Evolutionary conservation across 2,888 invertebrate genomes (phyloP).

Genomic region (Leptarthrus brevirostris): DNA sequence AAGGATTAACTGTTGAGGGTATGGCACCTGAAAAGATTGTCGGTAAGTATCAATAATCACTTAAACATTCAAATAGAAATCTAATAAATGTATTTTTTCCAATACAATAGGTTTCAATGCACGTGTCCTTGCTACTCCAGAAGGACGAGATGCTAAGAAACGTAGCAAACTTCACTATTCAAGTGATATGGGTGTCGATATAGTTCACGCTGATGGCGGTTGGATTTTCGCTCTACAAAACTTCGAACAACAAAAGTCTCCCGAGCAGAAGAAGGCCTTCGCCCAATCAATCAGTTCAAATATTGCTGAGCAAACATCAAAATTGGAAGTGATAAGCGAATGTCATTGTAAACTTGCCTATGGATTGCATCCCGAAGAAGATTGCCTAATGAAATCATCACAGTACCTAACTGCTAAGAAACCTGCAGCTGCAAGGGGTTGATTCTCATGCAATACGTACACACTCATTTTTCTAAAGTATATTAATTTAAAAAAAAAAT

Average conservation of each 20-base stretch:
- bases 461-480: background rate
- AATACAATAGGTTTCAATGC: slow-evolving; percentile 70
- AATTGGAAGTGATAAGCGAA: slow-evolving; percentile 63
- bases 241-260: slow-evolving; percentile 59
- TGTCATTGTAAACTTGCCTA: slow-evolving; percentile 60
- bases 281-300: slow-evolving; percentile 61
- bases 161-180: slow-evolving; percentile 70
- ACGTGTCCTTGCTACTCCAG: slow-evolving; percentile 73
- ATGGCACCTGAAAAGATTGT: slow-evolving; percentile 62
- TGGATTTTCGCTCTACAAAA: slow-evolving; percentile 64
- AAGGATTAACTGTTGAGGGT: slow-evolving; percentile 69
- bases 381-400: slow-evolving; percentile 61
- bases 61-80: too few relatives aligned
- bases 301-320: slow-evolving; percentile 64
- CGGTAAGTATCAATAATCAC: too few relatives aligned
- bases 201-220: slow-evolving; percentile 69
- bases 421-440: slow-evolving; percentile 49
- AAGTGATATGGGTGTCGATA: slow-evolving; percentile 75
- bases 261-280: slow-evolving; percentile 60
- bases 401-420: slow-evolving; percentile 60
- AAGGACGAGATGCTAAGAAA: slow-evolving; percentile 72
- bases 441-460: slow-evolving; percentile 14
- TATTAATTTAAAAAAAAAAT: background rate
- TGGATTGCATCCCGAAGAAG: slow-evolving; percentile 63
- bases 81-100: background rate